Evolutionary conservation across 2,888 invertebrate genomes (phyloP).

Genomic region (Helleia helle): DNA sequence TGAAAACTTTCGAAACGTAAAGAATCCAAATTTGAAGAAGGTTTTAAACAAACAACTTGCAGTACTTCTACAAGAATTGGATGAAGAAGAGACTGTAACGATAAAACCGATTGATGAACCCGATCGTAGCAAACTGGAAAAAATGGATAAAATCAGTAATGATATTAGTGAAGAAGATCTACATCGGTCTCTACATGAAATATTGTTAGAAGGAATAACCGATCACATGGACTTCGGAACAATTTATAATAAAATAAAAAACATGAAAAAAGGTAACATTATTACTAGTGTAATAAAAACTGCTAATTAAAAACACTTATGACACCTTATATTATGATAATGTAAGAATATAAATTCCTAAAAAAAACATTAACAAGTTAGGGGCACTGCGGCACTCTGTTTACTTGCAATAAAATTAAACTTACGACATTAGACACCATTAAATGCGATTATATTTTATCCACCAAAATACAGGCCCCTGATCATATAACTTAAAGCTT

Average conservation of each 20-base stretch:
- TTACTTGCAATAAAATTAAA: too few species aligned
- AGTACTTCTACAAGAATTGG: slow-evolving; percentile 42
- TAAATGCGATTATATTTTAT: too few species aligned
- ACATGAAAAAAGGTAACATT: slow-evolving; percentile 6
- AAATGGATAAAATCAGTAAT: slow-evolving; percentile 12
- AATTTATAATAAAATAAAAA: slow-evolving; percentile 25
- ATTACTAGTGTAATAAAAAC: too few species aligned
- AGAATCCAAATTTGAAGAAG: slow-evolving; percentile 40
- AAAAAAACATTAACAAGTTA: too few species aligned
- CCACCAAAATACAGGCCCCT: too few species aligned
- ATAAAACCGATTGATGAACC: slow-evolving; percentile 8
- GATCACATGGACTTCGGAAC: slow-evolving; percentile 43
- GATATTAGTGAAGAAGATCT: slow-evolving; percentile 26
- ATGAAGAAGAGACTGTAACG: slow-evolving; percentile 29
- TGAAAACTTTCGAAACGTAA: slow-evolving; percentile 32
- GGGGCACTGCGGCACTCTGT: too few species aligned
- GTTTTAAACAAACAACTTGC: slow-evolving; percentile 37
- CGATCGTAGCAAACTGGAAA: slow-evolving; percentile 12
- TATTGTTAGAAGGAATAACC: slow-evolving; percentile 42
- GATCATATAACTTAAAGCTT: too few species aligned
- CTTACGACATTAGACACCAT: too few species aligned
- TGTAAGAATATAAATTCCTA: too few species aligned
- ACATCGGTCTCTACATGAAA: slow-evolving; percentile 47
- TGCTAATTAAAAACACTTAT: too few species aligned
- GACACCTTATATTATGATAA: too few species aligned